phyloP scores from a whole-genome alignment of 1,140 invertebrate species.

The Ericerus pela region DNA sequence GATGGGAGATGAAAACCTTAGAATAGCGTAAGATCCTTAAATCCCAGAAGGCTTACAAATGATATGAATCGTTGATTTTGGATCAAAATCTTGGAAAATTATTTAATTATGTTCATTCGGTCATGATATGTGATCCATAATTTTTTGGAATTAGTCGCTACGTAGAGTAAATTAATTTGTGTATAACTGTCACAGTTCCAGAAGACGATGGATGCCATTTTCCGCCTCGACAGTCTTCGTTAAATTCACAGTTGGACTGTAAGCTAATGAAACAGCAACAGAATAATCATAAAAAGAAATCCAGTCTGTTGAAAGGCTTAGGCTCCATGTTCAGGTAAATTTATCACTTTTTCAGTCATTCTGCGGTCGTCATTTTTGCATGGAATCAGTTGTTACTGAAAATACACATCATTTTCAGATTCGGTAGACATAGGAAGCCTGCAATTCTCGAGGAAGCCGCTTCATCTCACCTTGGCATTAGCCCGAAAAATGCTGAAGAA shows the following conservation, averaged over 20 bases:
- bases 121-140: not conserved
- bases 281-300: constrained; percentile 51
- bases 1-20: too few relatives aligned
- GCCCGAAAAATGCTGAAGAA: constrained; percentile 19
- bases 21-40: too few relatives aligned
- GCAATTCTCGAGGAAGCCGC: constrained; percentile 17
- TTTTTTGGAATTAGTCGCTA: not conserved
- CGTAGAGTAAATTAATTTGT: not conserved
- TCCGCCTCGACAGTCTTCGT: constrained; percentile 46
- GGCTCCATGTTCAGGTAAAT: constrained; percentile 58
- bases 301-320: constrained; percentile 56
- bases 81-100: not conserved
- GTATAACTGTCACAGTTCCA: constrained; percentile 24
- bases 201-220: constrained; percentile 34
- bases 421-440: constrained; percentile 58
- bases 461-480: constrained; percentile 13
- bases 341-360: not conserved
- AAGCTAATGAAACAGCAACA: constrained; percentile 33
- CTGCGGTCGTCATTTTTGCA: not conserved
- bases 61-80: too few relatives aligned
- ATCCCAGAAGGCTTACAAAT: too few relatives aligned
- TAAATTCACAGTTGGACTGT: constrained; percentile 46
- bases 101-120: not conserved
- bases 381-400: too few relatives aligned
- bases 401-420: too few relatives aligned